Evolutionary conservation across 1,140 invertebrate genomes (phyloP).

Genomic region (Palaemon carinicauda): DNA sequence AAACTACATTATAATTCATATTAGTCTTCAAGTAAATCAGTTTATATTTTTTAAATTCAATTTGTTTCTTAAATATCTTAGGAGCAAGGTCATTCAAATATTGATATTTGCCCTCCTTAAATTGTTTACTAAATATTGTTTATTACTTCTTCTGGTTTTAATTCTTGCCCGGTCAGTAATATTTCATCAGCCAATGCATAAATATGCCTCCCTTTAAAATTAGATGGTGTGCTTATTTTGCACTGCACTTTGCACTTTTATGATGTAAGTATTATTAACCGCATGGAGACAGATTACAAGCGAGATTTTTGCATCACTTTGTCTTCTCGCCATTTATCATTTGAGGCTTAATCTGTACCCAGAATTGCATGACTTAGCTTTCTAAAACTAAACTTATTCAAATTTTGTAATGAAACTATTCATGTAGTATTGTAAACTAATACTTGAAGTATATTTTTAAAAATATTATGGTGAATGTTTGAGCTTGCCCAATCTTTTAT

Average conservation of each 20-base stretch:
- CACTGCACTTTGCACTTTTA: conserved; percentile 29
- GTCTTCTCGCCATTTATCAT: too few relatives aligned
- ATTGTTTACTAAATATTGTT: too few relatives aligned
- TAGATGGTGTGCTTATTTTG: conserved; percentile 31
- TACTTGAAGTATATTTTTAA: not conserved
- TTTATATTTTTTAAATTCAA: too few relatives aligned
- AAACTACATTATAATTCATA: too few relatives aligned
- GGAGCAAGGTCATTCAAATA: too few relatives aligned
- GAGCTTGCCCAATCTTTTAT: conserved; percentile 37
- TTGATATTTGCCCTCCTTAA: too few relatives aligned
- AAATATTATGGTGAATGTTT: conserved; percentile 2
- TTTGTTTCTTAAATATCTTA: too few relatives aligned
- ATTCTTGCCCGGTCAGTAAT: not conserved
- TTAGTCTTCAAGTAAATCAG: too few relatives aligned
- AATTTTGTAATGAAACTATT: not conserved
- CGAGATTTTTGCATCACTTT: not conserved
- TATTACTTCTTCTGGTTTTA: too few relatives aligned
- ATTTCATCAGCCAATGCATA: not conserved
- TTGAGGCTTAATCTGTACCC: too few relatives aligned
- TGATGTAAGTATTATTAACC: not conserved
- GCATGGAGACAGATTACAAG: conserved; percentile 9
- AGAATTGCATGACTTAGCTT: too few relatives aligned
- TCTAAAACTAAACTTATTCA: not conserved
- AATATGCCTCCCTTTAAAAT: conserved; percentile 1
- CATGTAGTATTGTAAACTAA: conserved; percentile 22